phyloP scores from a whole-genome alignment of 2,797 vertebrate genomes.

The Ctenochaetus hawaiiensis region DNA sequence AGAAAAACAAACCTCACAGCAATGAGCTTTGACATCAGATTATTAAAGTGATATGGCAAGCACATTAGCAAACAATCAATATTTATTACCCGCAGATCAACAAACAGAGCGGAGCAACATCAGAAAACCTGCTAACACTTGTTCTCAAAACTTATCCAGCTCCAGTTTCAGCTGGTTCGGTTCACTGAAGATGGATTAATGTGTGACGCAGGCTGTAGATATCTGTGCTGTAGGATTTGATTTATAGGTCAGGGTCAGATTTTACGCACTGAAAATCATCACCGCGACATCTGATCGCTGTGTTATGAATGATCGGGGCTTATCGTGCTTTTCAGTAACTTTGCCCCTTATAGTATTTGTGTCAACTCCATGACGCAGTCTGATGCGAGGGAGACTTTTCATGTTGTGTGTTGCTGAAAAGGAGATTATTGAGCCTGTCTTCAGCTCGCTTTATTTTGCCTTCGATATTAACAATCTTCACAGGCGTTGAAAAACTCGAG shows the following conservation, averaged over 20 bases:
- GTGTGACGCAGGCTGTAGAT: neutral
- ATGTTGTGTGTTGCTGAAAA: neutral
- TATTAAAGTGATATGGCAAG: slow-evolving; percentile 34
- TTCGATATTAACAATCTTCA: slow-evolving; percentile 4
- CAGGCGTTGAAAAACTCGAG: neutral
- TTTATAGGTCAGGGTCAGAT: slow-evolving; percentile 15
- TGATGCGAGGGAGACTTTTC: neutral
- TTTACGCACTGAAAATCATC: slow-evolving; percentile 2
- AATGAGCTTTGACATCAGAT: slow-evolving; percentile 39
- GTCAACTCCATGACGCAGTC: neutral
- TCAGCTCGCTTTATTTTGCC: slow-evolving; percentile 1
- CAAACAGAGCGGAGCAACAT: neutral
- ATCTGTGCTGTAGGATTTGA: neutral
- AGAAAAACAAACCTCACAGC: slow-evolving; percentile 19
- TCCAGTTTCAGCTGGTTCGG: neutral
- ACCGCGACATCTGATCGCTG: neutral
- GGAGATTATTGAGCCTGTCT: neutral
- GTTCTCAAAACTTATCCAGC: neutral
- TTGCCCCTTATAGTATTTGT: slow-evolving; percentile 1
- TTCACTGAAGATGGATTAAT: slow-evolving; percentile 11
- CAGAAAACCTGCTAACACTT: neutral
- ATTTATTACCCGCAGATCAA: slow-evolving; percentile 23
- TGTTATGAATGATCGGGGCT: neutral
- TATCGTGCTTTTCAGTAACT: slow-evolving; percentile 9
- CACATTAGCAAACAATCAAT: slow-evolving; percentile 30